phyloP scores from a whole-genome alignment of 2,113 vertebrate species.

The Machaerirhynchus nigripectus region DNA sequence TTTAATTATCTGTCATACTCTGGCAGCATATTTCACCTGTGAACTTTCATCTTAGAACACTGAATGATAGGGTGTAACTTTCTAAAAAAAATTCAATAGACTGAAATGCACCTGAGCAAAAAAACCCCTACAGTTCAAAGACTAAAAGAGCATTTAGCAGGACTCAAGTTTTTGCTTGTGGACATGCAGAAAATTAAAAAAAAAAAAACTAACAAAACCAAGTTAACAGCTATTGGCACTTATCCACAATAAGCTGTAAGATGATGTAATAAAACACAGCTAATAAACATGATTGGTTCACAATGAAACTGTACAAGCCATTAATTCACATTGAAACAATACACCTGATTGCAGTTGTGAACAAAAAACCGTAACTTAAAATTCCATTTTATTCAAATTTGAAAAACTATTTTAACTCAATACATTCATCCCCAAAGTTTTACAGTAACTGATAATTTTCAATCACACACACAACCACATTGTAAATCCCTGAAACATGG shows the following conservation, averaged over 20 bases:
- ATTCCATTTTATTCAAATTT: constrained; percentile 21
- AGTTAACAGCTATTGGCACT: background rate
- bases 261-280: background rate
- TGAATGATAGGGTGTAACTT: background rate
- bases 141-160: background rate
- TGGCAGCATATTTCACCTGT: background rate
- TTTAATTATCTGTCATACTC: background rate
- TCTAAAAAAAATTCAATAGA: background rate
- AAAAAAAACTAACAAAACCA: background rate
- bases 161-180: background rate
- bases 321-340: constrained; percentile 25
- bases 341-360: constrained; percentile 1
- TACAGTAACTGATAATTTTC: constrained; percentile 50
- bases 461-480: constrained; percentile 17
- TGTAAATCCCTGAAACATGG: constrained; percentile 59
- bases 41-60: background rate
- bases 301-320: constrained; percentile 17
- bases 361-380: background rate
- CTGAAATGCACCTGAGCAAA: background rate
- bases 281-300: background rate
- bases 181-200: background rate
- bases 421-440: constrained; percentile 56
- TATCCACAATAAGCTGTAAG: background rate
- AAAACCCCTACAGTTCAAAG: background rate
- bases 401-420: constrained; percentile 42